Conservation (phyloP, 2,797 vertebrate genomes). For the Onychomys arenicola region DNA sequence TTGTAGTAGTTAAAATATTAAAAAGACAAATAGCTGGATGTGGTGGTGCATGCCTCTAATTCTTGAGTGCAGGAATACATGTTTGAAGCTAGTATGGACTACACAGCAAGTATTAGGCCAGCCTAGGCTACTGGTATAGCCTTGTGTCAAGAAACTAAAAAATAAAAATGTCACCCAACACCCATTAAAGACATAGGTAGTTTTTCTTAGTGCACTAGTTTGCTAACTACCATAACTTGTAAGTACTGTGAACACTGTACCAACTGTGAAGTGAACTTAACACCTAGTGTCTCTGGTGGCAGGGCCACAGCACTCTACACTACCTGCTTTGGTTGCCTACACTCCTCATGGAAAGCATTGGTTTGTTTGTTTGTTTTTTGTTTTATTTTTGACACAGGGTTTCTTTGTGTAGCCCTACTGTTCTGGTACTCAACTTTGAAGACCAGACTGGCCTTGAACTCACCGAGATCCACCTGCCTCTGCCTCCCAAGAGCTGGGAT, state of each 20-base stretch:
- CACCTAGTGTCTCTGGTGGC: neutral
- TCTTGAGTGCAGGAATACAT: neutral
- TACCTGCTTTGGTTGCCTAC: too few relatives aligned
- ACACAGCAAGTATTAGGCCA: neutral
- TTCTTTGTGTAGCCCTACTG: neutral
- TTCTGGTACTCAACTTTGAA: too few relatives aligned
- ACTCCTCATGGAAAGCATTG: neutral
- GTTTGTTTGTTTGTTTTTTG: neutral
- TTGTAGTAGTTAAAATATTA: slow-evolving; percentile 16
- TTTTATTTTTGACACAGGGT: neutral
- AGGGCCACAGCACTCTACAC: neutral
- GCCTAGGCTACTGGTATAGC: neutral
- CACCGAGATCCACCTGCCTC: neutral
- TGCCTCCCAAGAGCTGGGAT: neutral
- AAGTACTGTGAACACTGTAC: neutral
- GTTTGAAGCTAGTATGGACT: neutral
- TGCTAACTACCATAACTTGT: slow-evolving; percentile 15
- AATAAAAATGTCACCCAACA: neutral
- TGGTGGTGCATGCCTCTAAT: neutral
- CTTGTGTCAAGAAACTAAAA: neutral
- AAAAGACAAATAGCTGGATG: neutral
- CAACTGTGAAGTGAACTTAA: neutral
- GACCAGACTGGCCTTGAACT: neutral
- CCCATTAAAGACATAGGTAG: neutral
- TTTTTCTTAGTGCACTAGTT: slow-evolving; percentile 41